Base-by-base conservation (phyloP, 2,797 vertebrate species). In the Enteromius anoplus region DNA sequence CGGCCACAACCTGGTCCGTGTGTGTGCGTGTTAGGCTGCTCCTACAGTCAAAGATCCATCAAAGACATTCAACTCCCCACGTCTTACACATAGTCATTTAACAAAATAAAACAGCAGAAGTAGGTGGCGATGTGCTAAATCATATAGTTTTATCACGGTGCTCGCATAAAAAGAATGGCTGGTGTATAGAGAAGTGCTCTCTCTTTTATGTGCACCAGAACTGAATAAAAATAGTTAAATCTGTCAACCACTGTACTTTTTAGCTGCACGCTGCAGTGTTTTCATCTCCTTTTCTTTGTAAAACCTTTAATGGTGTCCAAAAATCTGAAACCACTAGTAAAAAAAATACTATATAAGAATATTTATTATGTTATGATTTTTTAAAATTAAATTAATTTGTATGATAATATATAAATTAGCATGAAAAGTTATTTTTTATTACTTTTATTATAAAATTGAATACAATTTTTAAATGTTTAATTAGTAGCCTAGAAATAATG, bases 11-110 rank as follows among this genome's bases (percentile, higher is more conserved):
- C 70, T 73, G 32, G 32, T 51, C 42, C 37, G 23, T 73, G n/a
- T 64, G 21, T 78, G 53, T 68, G 64, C 19, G 75, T 51, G 55
- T 32, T 26, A 81, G 51, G 70, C 80, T 73, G 23, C 76, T 80
- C 62, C 29, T 32, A 42, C 42, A 58, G 64, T 60, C 29, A 17
- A 73, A 8, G 26, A 75, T 34, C 68, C 69, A 40, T 77, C 77
- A 60, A 70, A 70, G 29, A 51, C 73, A 81, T 34, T 66, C 10
- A 73, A 69, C 71, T 9, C 49, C 45, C 64, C 5, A 14, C 75
- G 45, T 15, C 17, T 26, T 26, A 58, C 4, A 1, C 51, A 23
- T 11, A 19, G 60, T 72, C 26, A 55, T 64, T 78, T 53, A 40
- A 82, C 32, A 32, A 79, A 75, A 68, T 17, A 9, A 69, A 49